A percentile compares a stretch with the other conserved stretches of the same genome.
These are phyloP conservation scores for Hippocampus guttulatus DNA, from an alignment of 2,113 vertebrate species.

Conservation along the genomic window DNA sequence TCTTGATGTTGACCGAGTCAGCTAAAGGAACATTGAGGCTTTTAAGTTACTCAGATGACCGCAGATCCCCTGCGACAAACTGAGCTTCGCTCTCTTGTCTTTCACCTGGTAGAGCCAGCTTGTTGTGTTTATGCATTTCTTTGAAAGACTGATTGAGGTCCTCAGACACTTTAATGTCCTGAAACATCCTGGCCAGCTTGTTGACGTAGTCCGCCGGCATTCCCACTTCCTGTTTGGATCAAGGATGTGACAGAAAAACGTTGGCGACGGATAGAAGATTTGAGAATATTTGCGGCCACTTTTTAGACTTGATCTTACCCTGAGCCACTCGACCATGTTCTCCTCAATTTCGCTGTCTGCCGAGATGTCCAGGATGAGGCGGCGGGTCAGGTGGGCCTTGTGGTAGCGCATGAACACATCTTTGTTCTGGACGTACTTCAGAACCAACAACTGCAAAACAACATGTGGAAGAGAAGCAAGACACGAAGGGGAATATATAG, in stretches of 20 bases:
- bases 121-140: conserved; percentile 99
- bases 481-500: background rate
- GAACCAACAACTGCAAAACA: conserved; percentile 84
- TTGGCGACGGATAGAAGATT: background rate
- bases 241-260: background rate
- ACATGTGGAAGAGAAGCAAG: background rate
- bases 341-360: conserved; percentile 99
- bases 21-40: conserved; percentile 64
- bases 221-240: conserved; percentile 85
- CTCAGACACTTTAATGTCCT: conserved; percentile 99
- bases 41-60: too few relatives aligned
- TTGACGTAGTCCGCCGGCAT: conserved; percentile 99
- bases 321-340: conserved; percentile 99
- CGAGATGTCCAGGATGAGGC: conserved; percentile 97
- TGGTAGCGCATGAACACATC: conserved; percentile 99
- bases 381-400: conserved; percentile 95
- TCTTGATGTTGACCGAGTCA: conserved; percentile 99
- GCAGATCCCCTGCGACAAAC: background rate
- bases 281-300: background rate
- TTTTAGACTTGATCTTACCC: conserved; percentile 69
- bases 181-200: conserved; percentile 98
- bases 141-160: conserved; percentile 98
- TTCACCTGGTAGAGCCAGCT: conserved; percentile 92
- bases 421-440: conserved; percentile 99
- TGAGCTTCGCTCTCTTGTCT: background rate